Conservation (phyloP, 2,113 vertebrate species). For the Anas platyrhynchos region DNA sequence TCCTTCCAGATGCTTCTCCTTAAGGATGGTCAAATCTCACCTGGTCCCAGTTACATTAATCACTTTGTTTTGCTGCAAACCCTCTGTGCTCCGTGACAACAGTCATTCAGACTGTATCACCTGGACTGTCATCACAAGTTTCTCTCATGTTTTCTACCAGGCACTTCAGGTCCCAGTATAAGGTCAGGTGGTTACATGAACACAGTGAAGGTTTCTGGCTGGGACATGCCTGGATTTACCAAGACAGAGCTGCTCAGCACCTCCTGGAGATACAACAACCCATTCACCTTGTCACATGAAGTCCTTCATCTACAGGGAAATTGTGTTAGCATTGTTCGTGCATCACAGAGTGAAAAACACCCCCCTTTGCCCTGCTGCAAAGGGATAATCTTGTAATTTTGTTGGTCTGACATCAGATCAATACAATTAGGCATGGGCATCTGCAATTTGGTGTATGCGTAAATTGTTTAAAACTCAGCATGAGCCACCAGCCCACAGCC, state of each 20-base stretch:
- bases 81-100: background rate
- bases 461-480: fast-evolving
- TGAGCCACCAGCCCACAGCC: background rate
- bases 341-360: background rate
- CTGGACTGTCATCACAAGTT: background rate
- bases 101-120: background rate
- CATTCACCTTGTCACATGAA: background rate
- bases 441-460: background rate
- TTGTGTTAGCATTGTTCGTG: background rate
- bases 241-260: background rate
- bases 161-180: background rate
- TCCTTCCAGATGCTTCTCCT: background rate
- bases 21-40: background rate
- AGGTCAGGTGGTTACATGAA: background rate
- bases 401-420: background rate
- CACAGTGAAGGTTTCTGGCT: background rate
- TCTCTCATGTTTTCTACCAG: background rate
- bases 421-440: fast-evolving
- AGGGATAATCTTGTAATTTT: background rate
- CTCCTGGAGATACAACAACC: background rate
- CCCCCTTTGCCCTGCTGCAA: background rate
- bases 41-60: background rate
- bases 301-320: background rate
- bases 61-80: background rate
- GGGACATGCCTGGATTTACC: background rate